These are phyloP conservation scores for Podargus strigoides DNA, from an alignment of 2,797 vertebrate species.

Conservation along the genomic window DNA sequence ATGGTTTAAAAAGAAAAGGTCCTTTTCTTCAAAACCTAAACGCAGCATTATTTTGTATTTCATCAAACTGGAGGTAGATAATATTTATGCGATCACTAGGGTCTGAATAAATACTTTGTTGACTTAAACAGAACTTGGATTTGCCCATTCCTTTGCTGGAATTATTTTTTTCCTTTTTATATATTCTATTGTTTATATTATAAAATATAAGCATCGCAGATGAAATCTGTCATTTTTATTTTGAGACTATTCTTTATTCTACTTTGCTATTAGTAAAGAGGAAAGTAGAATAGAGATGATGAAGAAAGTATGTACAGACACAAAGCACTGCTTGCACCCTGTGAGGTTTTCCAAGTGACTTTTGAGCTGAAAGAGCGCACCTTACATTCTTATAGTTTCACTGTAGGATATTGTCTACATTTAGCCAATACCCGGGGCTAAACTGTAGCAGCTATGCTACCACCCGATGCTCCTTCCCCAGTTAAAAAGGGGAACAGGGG, in stretches of 20 bases:
- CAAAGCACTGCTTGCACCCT: neutral
- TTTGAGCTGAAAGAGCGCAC: neutral
- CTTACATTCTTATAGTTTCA: neutral
- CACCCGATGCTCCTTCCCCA: too few relatives aligned
- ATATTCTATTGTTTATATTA: neutral
- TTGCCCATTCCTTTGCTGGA: neutral
- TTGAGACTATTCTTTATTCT: neutral
- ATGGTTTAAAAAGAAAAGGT: neutral
- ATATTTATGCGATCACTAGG: neutral
- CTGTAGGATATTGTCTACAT: too few relatives aligned
- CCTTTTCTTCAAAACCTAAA: neutral
- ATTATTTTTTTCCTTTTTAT: neutral
- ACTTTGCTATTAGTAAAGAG: neutral
- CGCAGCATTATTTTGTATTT: neutral
- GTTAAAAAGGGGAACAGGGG: too few relatives aligned
- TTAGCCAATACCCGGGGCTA: too few relatives aligned
- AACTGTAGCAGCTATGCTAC: too few relatives aligned
- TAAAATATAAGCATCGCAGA: neutral
- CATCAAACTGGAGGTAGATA: neutral
- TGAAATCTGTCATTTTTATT: neutral
- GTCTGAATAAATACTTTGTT: neutral
- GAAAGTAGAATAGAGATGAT: neutral
- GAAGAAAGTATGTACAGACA: neutral
- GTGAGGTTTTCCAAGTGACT: neutral
- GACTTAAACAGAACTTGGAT: neutral